Conservation (phyloP, 1,140 invertebrate species). For the Drosophila bocqueti region DNA sequence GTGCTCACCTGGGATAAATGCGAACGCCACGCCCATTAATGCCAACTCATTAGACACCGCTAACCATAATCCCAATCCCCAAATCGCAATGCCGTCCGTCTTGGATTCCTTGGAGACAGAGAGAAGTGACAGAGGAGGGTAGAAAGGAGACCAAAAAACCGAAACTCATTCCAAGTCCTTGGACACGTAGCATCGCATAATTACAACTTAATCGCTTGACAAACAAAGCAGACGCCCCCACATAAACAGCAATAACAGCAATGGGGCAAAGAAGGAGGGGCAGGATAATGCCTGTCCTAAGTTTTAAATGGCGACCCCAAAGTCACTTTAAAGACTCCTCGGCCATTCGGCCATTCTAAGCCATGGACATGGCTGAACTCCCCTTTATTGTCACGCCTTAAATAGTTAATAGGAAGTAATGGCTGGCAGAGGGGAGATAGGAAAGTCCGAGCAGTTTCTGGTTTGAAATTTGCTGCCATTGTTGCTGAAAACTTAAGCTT, state of each 20-base stretch:
- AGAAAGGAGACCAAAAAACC: slow-evolving; percentile 4
- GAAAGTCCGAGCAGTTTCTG: slow-evolving; percentile 1
- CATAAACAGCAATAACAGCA: slow-evolving; percentile 64
- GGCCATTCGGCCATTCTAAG: slow-evolving; percentile 16
- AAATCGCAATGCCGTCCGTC: neutral
- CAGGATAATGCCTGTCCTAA: slow-evolving; percentile 57
- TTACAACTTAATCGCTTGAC: slow-evolving; percentile 82
- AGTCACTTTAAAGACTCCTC: slow-evolving; percentile 68
- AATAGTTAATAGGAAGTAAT: slow-evolving; percentile 71
- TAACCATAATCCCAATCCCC: slow-evolving; percentile 59
- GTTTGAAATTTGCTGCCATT: neutral
- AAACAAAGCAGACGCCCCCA: slow-evolving; percentile 76
- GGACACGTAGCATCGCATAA: slow-evolving; percentile 77
- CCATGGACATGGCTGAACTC: slow-evolving; percentile 9
- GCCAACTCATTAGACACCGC: slow-evolving; percentile 72
- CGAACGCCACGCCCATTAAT: slow-evolving; percentile 53
- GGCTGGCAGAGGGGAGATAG: slow-evolving; percentile 25
- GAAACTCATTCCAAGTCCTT: slow-evolving; percentile 40
- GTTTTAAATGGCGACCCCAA: slow-evolving; percentile 69
- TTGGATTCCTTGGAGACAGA: neutral
- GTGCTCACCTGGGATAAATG: slow-evolving; percentile 10
- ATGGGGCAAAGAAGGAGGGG: neutral
- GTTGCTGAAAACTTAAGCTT: neutral
- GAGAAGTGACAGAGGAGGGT: neutral
- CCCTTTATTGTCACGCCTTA: slow-evolving; percentile 62